Percentiles rank a stretch among this genome's conserved stretches.
These are phyloP conservation scores for Eubasilissa splendida DNA, from an alignment of 2,888 invertebrate species.

Conservation along the genomic window DNA sequence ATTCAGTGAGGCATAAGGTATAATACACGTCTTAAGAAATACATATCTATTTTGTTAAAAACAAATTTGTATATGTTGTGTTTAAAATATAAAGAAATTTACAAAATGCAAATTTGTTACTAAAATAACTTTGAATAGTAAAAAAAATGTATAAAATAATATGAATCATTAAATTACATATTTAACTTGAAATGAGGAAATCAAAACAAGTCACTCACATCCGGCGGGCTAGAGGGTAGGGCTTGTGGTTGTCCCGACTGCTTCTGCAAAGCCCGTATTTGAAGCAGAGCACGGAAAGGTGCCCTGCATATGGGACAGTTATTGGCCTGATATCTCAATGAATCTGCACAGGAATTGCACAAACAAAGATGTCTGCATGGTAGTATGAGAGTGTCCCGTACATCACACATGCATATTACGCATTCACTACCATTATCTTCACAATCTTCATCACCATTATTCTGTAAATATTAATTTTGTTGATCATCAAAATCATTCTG, in stretches of 20 bases:
- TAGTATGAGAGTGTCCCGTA: conserved; percentile 95
- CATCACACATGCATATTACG: conserved; percentile 99
- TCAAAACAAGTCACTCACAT: conserved; percentile 67
- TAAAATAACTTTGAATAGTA: too few species aligned
- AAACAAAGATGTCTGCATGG: conserved; percentile 97
- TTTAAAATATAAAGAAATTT: too few species aligned
- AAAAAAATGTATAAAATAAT: too few species aligned
- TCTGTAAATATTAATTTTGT: conserved; percentile 61
- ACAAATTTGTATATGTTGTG: too few species aligned
- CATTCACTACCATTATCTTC: conserved; percentile 98
- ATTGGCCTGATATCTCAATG: conserved; percentile 96
- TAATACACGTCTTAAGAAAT: too few species aligned
- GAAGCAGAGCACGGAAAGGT: conserved; percentile 97
- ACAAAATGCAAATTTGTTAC: too few species aligned
- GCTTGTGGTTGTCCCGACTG: conserved; percentile 70
- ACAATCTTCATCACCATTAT: conserved; percentile 85
- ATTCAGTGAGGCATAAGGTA: too few species aligned
- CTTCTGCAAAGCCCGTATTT: conserved; percentile 94
- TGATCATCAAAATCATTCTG: not conserved
- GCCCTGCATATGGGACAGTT: conserved; percentile 99
- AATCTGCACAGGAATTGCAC: conserved; percentile 98
- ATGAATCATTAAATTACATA: too few species aligned
- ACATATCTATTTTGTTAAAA: too few species aligned
- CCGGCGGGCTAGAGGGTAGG: conserved; percentile 75
- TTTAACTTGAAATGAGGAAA: too few species aligned